Conservation (phyloP, 2,797 vertebrate genomes). For the Brachyalestes nurse region DNA sequence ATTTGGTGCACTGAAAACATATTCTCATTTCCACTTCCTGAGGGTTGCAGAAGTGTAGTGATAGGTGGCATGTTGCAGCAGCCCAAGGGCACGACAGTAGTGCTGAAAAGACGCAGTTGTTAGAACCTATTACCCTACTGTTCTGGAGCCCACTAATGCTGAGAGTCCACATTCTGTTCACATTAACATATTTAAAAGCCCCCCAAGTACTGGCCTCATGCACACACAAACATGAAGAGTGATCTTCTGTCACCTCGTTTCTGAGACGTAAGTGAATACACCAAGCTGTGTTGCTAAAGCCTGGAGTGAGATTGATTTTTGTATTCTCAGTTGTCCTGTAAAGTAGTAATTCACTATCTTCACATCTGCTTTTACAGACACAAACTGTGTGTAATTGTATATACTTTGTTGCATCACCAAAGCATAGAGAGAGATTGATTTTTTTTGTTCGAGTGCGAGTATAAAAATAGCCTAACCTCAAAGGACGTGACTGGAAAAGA, state of each 20-base stretch:
- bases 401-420: constrained; percentile 35
- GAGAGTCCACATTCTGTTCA: not conserved
- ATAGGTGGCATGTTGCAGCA: not conserved
- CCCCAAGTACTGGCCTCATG: not conserved
- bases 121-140: not conserved
- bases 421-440: constrained; percentile 13
- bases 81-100: not conserved
- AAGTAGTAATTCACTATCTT: constrained; percentile 21
- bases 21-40: constrained; percentile 18
- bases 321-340: constrained; percentile 3
- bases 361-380: constrained; percentile 43
- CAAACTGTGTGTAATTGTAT: constrained; percentile 35
- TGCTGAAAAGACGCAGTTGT: not conserved
- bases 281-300: not conserved
- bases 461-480: constrained; percentile 19
- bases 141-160: not conserved
- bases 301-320: constrained; percentile 8
- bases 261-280: not conserved
- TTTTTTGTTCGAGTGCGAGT: not conserved
- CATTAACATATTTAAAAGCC: not conserved
- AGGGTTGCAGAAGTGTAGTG: constrained; percentile 9
- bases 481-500: constrained; percentile 29
- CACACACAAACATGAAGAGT: not conserved
- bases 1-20: not conserved
- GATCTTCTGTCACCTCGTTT: not conserved